Percentiles rank a stretch among this genome's conserved stretches.
These are phyloP conservation scores for Tipula lateralis DNA, from an alignment of 2,888 invertebrate species.

Conservation along the genomic window DNA sequence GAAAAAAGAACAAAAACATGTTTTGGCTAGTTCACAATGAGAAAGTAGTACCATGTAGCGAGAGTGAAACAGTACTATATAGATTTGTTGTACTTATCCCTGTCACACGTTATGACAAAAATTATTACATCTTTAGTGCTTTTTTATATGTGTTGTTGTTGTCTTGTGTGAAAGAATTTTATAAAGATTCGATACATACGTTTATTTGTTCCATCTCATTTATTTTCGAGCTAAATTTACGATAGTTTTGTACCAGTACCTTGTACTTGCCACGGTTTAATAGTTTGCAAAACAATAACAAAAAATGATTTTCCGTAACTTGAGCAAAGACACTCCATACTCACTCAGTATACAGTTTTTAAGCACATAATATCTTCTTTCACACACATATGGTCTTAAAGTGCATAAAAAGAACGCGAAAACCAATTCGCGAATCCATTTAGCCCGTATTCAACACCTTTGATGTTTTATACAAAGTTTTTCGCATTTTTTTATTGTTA, in stretches of 20 bases:
- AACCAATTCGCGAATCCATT: not conserved
- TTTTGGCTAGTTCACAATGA: not conserved
- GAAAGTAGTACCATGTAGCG: not conserved
- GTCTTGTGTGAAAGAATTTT: not conserved
- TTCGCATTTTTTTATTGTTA: not conserved
- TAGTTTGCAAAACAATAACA: not conserved
- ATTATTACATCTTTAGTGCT: not conserved
- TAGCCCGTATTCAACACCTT: not conserved
- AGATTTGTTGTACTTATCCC: not conserved
- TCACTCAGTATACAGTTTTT: not conserved
- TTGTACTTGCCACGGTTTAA: not conserved
- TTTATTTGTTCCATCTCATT: constrained; percentile 24
- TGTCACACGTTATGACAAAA: not conserved
- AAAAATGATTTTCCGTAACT: no score
- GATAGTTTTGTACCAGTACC: not conserved
- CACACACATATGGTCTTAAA: not conserved
- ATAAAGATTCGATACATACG: not conserved
- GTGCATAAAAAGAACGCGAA: not conserved
- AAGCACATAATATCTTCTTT: not conserved
- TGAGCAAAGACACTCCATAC: not conserved
- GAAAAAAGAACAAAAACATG: not conserved
- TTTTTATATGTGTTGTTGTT: not conserved
- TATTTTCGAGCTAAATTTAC: not conserved
- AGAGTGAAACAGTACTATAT: not conserved
- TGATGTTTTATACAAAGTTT: not conserved